phyloP scores from a whole-genome alignment of 2,113 vertebrate species.

The Paedocypris sp. region DNA sequence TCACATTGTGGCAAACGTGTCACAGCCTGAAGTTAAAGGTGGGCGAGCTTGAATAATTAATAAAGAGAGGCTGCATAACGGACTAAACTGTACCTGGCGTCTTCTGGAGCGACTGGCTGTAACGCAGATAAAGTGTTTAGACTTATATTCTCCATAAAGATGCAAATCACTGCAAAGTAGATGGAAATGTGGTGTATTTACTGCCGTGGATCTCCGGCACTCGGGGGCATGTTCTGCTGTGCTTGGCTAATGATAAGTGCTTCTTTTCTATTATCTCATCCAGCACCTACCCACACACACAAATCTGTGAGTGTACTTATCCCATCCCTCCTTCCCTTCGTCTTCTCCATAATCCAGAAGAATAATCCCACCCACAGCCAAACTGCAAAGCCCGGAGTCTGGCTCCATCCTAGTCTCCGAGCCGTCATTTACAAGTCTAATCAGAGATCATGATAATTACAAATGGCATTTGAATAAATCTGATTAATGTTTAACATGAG shows the following conservation, averaged over 20 bases:
- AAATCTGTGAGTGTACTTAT: background rate
- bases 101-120: too few relatives aligned
- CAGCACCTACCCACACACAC: background rate
- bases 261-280: conserved; percentile 8
- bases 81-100: too few relatives aligned
- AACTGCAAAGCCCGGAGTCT: conserved; percentile 1
- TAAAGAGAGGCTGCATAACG: too few relatives aligned
- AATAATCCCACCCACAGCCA: conserved; percentile 16
- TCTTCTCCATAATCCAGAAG: conserved; percentile 6
- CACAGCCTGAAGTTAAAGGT: too few relatives aligned
- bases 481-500: conserved; percentile 22
- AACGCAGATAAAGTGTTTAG: background rate
- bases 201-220: background rate
- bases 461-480: conserved; percentile 22
- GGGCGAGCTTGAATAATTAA: too few relatives aligned
- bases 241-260: conserved; percentile 1
- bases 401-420: background rate
- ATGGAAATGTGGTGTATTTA: conserved; percentile 2
- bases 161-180: background rate
- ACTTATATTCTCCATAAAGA: background rate
- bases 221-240: conserved; percentile 1
- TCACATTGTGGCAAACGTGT: too few relatives aligned
- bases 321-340: background rate
- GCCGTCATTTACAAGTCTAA: conserved; percentile 19
- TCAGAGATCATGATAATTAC: conserved; percentile 24